phyloP scores from a whole-genome alignment of 2,797 vertebrate genomes.

The Dermochelys coriacea region DNA sequence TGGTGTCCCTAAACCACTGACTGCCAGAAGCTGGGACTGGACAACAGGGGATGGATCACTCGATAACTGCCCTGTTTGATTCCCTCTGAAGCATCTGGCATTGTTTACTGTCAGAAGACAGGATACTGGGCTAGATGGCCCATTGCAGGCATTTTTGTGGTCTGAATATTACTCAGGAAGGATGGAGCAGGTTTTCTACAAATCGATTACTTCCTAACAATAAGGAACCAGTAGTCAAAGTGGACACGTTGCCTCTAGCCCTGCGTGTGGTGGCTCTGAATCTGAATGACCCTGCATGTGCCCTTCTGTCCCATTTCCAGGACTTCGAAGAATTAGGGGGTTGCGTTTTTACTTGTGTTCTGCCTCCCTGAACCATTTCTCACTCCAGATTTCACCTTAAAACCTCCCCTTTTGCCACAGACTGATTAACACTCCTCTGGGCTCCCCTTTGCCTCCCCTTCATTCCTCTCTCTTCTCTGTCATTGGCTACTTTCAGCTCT shows the following conservation, averaged over 20 bases:
- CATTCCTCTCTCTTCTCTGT: neutral
- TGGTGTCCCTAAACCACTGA: too few relatives aligned
- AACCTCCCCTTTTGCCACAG: neutral
- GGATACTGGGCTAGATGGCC: too few relatives aligned
- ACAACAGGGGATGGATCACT: too few relatives aligned
- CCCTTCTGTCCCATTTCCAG: neutral
- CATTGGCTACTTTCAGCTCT: neutral
- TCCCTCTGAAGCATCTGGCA: too few relatives aligned
- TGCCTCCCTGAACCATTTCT: neutral
- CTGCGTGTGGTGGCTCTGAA: neutral
- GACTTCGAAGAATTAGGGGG: neutral
- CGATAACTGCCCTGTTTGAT: too few relatives aligned
- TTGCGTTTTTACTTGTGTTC: neutral
- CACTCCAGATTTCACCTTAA: neutral
- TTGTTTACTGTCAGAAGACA: too few relatives aligned
- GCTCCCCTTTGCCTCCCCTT: neutral
- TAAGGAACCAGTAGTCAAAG: neutral
- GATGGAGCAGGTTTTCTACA: neutral
- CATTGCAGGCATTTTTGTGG: neutral
- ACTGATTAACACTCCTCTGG: neutral
- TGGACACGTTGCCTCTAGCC: neutral
- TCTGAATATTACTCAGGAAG: accelerated
- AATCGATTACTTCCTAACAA: neutral
- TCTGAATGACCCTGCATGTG: too few relatives aligned
- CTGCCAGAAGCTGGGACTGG: too few relatives aligned